A percentile compares a stretch with the other conserved stretches of the same genome.
These are phyloP conservation scores for Scelioninae gen. 1 DNA, from an alignment of 2,888 invertebrate species.

Conservation along the genomic window DNA sequence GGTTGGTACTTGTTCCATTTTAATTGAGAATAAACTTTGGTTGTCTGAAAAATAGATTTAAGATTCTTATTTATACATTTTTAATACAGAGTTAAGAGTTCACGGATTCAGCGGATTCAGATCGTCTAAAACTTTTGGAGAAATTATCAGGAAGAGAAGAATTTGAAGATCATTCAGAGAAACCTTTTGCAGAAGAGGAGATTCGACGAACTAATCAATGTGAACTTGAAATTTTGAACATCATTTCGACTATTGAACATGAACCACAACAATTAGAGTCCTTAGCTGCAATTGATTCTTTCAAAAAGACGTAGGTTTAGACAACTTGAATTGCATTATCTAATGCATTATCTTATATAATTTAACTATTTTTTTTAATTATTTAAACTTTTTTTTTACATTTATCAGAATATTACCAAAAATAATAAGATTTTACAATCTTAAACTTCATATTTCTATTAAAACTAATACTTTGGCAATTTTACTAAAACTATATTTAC, in stretches of 20 bases:
- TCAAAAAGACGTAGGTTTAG: slow-evolving; percentile 86
- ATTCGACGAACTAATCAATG: slow-evolving; percentile 81
- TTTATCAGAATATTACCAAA: too few species aligned
- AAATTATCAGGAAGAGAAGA: slow-evolving; percentile 85
- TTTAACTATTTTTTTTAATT: background rate
- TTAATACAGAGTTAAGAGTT: slow-evolving; percentile 63
- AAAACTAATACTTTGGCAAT: too few species aligned
- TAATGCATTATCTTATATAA: background rate
- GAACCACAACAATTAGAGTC: slow-evolving; percentile 54
- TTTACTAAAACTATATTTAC: too few species aligned
- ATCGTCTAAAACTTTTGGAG: slow-evolving; percentile 89
- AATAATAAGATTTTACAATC: too few species aligned
- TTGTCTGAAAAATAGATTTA: too few species aligned
- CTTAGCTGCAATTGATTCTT: slow-evolving; percentile 78
- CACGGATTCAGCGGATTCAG: slow-evolving; percentile 81
- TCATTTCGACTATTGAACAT: slow-evolving; percentile 52
- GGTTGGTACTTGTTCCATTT: too few species aligned
- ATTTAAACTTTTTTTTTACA: too few species aligned
- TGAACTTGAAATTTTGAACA: slow-evolving; percentile 85
- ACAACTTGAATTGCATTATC: too few species aligned
- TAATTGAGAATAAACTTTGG: too few species aligned
- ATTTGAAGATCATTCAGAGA: slow-evolving; percentile 86
- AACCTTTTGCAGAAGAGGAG: slow-evolving; percentile 86
- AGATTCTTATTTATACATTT: too few species aligned
- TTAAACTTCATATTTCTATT: too few species aligned